Conservation (phyloP, 2,888 invertebrate species). For the Limnephilus auricula region DNA sequence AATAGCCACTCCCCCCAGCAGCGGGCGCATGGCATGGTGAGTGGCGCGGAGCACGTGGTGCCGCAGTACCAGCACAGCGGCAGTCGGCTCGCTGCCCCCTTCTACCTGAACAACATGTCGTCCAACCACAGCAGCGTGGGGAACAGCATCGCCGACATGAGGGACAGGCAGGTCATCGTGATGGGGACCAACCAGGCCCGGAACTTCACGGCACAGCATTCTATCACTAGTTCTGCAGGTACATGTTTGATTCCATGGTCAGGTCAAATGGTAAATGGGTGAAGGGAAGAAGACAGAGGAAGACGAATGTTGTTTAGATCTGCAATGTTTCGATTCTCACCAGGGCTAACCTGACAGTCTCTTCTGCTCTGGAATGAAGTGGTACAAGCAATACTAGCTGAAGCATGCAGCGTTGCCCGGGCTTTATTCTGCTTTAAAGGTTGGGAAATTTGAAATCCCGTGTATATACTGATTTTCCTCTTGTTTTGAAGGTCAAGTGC, state of each 20-base stretch:
- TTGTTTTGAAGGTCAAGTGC: no score
- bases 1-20: conserved; percentile 55
- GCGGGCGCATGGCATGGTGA: conserved; percentile 55
- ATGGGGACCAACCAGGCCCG: conserved; percentile 62
- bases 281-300: neutral
- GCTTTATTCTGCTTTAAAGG: no score
- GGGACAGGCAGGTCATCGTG: conserved; percentile 61
- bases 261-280: neutral
- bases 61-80: conserved; percentile 65
- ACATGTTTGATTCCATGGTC: neutral
- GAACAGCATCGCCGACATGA: conserved; percentile 65
- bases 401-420: no score
- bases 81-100: conserved; percentile 58
- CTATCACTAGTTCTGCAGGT: conserved; percentile 62
- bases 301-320: neutral
- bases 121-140: conserved; percentile 53
- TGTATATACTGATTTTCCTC: no score
- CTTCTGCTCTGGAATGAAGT: no score
- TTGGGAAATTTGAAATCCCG: no score
- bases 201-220: conserved; percentile 65
- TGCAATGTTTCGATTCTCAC: neutral
- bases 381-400: no score
- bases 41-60: conserved; percentile 63
- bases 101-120: conserved; percentile 59
- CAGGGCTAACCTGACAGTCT: no score